Evolutionary conservation across 2,888 invertebrate genomes (phyloP).

Genomic region (Acleris holmiana): DNA sequence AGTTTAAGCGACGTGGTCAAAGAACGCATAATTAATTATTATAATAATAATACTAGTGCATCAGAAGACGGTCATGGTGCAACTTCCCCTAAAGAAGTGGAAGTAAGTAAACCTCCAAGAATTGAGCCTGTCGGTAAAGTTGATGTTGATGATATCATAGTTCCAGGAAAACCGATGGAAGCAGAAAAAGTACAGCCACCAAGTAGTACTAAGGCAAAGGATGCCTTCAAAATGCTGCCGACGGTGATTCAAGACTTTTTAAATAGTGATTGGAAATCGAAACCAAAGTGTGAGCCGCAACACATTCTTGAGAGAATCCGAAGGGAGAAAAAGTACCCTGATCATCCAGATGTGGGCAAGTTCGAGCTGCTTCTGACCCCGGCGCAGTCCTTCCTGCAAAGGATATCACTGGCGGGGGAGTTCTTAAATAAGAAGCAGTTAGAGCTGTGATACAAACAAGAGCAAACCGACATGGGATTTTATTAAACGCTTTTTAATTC

Average conservation of each 20-base stretch:
- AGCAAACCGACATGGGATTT: not conserved
- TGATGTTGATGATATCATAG: slow-evolving; percentile 74
- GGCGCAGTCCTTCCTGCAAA: slow-evolving; percentile 91
- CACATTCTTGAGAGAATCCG: slow-evolving; percentile 88
- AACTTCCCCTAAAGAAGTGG: slow-evolving; percentile 26
- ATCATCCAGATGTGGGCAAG: slow-evolving; percentile 84
- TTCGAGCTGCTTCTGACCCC: slow-evolving; percentile 90
- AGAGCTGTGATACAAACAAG: slow-evolving; percentile 58
- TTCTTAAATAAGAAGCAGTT: slow-evolving; percentile 82
- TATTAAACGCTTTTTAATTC: not conserved
- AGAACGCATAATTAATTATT: slow-evolving; percentile 63
- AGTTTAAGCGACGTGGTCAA: slow-evolving; percentile 64
- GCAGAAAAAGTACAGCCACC: slow-evolving; percentile 58
- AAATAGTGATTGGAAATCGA: slow-evolving; percentile 76
- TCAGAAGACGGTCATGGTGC: slow-evolving; percentile 43
- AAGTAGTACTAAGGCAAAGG: slow-evolving; percentile 66
- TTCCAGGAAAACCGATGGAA: slow-evolving; percentile 53
- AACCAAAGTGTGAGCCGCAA: slow-evolving; percentile 88
- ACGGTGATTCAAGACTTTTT: slow-evolving; percentile 85
- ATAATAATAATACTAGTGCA: slow-evolving; percentile 52
- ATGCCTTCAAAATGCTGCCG: slow-evolving; percentile 76
- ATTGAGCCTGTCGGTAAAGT: slow-evolving; percentile 47
- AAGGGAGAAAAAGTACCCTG: slow-evolving; percentile 84
- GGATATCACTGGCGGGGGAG: slow-evolving; percentile 92
- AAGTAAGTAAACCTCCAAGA: slow-evolving; percentile 30